Evolutionary conservation across 1,140 invertebrate genomes (phyloP).

Genomic region (Ylistrum balloti): DNA sequence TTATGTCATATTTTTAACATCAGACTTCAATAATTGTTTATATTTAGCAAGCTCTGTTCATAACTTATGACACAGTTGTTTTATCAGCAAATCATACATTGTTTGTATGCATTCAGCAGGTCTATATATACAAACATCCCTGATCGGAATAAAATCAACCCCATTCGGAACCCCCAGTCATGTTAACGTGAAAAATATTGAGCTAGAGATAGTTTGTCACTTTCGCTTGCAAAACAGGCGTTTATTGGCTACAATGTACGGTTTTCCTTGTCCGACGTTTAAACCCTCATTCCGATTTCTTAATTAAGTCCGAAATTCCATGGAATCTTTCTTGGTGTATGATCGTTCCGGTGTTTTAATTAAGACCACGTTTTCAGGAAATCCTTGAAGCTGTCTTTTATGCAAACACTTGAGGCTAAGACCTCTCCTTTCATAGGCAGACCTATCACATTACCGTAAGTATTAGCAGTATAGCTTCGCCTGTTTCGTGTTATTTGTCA

Average conservation of each 20-base stretch:
- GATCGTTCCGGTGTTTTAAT: background rate
- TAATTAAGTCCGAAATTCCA: slow-evolving; percentile 2
- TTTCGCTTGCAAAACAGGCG: background rate
- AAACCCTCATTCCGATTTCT: background rate
- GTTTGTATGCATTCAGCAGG: no score
- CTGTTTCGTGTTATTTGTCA: no score
- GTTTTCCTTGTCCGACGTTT: background rate
- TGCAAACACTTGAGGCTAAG: background rate
- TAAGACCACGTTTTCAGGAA: background rate
- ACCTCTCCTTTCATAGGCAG: background rate
- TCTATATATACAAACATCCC: no score
- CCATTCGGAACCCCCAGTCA: background rate
- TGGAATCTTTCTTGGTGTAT: background rate
- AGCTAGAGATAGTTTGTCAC: background rate
- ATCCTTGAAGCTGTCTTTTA: background rate
- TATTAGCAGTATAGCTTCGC: background rate
- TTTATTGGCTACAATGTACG: background rate
- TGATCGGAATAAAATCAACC: background rate
- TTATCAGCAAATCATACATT: no score
- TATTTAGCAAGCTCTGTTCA: no score
- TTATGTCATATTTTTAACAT: no score
- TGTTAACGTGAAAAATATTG: background rate
- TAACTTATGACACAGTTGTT: no score
- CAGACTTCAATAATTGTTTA: no score
- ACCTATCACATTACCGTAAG: background rate